Evolutionary conservation across 2,888 invertebrate species (phyloP).

Genomic region (Eurytoma adleriae): DNA sequence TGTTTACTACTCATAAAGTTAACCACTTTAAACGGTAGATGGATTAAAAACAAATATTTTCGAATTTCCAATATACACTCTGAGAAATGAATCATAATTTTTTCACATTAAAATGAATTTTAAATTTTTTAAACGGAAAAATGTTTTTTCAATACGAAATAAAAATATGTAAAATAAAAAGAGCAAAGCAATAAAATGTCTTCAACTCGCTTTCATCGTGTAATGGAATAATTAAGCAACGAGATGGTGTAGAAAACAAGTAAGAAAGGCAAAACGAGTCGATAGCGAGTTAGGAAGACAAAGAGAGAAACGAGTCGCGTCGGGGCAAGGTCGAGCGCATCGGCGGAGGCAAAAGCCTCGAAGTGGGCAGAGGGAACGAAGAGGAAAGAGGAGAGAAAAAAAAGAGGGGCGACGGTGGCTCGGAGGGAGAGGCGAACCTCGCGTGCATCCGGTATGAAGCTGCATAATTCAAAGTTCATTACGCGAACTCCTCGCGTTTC

Average conservation of each 20-base stretch:
- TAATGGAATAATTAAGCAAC: not conserved
- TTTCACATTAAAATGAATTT: too few species aligned
- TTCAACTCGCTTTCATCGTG: too few species aligned
- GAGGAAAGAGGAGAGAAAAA: conserved; percentile 5
- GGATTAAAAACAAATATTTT: too few species aligned
- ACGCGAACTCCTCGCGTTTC: conserved; percentile 57
- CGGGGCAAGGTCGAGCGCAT: not conserved
- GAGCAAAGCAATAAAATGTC: too few species aligned
- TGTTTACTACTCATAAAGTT: too few species aligned
- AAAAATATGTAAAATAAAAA: too few species aligned
- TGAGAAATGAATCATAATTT: too few species aligned
- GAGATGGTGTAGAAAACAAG: not conserved
- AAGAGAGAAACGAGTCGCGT: not conserved
- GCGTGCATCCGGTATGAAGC: conserved; percentile 51
- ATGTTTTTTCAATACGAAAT: too few species aligned
- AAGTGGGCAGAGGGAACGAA: not conserved
- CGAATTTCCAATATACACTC: too few species aligned
- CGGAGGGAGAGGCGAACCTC: conserved; percentile 33
- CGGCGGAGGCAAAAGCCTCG: not conserved
- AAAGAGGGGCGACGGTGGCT: not conserved
- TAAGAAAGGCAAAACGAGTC: not conserved
- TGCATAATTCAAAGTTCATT: conserved; percentile 69
- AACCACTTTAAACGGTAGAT: too few species aligned
- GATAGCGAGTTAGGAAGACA: not conserved
- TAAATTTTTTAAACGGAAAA: too few species aligned